These are phyloP conservation scores for Drosophila nr. medialis DNA, from an alignment of 2,888 invertebrate species.

Conservation along the genomic window DNA sequence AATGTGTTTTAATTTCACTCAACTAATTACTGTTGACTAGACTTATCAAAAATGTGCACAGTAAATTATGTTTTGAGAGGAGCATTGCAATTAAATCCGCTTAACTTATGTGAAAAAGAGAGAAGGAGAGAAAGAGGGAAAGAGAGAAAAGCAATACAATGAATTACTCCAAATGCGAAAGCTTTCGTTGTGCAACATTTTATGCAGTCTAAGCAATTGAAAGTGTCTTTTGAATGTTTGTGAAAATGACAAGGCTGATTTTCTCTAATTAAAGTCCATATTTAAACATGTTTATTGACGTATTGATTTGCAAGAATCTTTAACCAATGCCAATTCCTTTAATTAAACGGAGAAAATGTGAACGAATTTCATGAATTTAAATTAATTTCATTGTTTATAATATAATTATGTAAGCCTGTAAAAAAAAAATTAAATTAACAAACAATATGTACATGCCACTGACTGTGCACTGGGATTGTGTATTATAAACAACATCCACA, in stretches of 20 bases:
- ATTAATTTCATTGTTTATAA: background rate
- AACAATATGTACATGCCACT: slow-evolving; percentile 6
- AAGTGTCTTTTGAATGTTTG: background rate
- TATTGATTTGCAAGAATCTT: background rate
- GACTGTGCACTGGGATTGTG: background rate
- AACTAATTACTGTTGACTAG: background rate
- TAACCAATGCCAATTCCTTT: background rate
- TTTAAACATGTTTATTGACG: background rate
- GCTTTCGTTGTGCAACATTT: background rate
- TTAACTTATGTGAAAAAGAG: background rate
- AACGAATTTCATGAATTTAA: background rate
- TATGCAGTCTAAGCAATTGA: background rate
- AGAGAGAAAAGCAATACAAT: background rate
- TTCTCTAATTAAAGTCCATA: background rate
- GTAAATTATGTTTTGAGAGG: background rate
- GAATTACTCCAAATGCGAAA: background rate
- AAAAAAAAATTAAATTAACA: background rate
- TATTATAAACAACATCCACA: slow-evolving; percentile 3
- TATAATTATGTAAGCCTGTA: background rate
- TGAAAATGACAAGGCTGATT: background rate
- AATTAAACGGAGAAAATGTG: background rate
- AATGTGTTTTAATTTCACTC: background rate
- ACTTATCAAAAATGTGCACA: background rate
- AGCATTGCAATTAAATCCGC: background rate
- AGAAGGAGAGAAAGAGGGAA: background rate